phyloP scores from a whole-genome alignment of 2,888 invertebrate species.

The Eugnorisma glareosa region DNA sequence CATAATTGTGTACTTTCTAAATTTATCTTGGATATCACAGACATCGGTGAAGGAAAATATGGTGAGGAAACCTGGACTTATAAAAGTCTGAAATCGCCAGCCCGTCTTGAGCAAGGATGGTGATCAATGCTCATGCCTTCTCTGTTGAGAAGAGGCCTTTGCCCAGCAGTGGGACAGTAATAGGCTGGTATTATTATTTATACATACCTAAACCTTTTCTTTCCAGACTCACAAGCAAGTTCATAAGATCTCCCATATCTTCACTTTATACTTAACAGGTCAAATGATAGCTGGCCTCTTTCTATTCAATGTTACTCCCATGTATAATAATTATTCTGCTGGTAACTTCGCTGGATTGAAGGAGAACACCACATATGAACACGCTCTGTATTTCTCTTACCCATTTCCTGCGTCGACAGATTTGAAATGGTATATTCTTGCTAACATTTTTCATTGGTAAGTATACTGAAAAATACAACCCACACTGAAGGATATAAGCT shows the following conservation, averaged over 20 bases:
- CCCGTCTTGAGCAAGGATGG: too few species aligned
- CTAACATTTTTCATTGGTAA: constrained; percentile 52
- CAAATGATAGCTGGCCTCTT: not conserved
- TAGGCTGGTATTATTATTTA: too few species aligned
- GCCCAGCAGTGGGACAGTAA: too few species aligned
- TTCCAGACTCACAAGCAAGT: constrained; percentile 42
- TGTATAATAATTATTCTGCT: constrained; percentile 34
- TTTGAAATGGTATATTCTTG: constrained; percentile 38
- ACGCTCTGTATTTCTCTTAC: constrained; percentile 51
- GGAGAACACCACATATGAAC: constrained; percentile 54
- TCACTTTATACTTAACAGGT: not conserved
- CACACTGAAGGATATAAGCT: too few species aligned
- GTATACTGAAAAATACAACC: constrained; percentile 2
- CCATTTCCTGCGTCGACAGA: constrained; percentile 53
- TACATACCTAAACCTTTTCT: not conserved
- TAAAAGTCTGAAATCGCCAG: too few species aligned
- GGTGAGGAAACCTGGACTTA: too few species aligned
- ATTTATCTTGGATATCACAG: too few species aligned
- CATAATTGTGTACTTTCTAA: too few species aligned
- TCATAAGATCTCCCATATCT: constrained; percentile 31
- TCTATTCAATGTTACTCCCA: constrained; percentile 25
- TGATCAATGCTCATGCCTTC: too few species aligned
- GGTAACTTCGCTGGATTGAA: constrained; percentile 41
- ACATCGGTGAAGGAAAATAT: too few species aligned
- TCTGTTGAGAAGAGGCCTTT: too few species aligned